phyloP scores from a whole-genome alignment of 64 coral and sea anemone species.

The Montipora cactus region DNA sequence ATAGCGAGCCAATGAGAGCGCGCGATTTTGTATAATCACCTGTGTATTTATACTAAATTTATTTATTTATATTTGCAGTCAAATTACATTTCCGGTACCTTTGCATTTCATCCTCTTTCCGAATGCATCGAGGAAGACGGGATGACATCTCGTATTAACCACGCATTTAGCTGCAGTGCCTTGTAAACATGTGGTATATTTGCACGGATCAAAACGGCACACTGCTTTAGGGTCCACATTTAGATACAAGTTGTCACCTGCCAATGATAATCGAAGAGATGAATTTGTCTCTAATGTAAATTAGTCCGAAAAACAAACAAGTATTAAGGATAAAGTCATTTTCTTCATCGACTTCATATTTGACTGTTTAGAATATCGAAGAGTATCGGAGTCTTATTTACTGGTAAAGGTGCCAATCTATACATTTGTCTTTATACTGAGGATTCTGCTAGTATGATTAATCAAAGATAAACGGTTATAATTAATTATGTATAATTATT shows the following conservation, averaged over 20 bases:
- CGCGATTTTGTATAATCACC: no score
- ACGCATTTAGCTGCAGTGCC: conserved; percentile 84
- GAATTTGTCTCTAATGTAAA: not conserved
- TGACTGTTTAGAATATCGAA: no score
- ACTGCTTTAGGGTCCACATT: conserved; percentile 71
- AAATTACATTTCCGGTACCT: conserved; percentile 45
- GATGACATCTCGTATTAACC: conserved; percentile 91
- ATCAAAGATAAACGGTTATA: not conserved
- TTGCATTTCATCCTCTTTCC: conserved; percentile 86
- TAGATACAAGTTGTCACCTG: conserved; percentile 80
- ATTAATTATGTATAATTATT: no score
- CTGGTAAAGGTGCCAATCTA: not conserved
- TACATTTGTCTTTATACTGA: not conserved
- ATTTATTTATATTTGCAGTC: not conserved
- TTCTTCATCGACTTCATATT: no score
- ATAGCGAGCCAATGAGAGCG: no score
- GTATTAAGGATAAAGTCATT: no score
- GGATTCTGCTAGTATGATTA: no score
- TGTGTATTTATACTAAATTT: no score
- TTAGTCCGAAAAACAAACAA: no score
- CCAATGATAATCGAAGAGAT: not conserved
- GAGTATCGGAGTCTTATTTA: no score
- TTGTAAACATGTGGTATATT: conserved; percentile 88
- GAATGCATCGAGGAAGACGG: conserved; percentile 88
- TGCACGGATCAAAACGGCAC: conserved; percentile 90